Evolutionary conservation across 2,888 invertebrate genomes (phyloP).

Genomic region (Endotricha flammealis): DNA sequence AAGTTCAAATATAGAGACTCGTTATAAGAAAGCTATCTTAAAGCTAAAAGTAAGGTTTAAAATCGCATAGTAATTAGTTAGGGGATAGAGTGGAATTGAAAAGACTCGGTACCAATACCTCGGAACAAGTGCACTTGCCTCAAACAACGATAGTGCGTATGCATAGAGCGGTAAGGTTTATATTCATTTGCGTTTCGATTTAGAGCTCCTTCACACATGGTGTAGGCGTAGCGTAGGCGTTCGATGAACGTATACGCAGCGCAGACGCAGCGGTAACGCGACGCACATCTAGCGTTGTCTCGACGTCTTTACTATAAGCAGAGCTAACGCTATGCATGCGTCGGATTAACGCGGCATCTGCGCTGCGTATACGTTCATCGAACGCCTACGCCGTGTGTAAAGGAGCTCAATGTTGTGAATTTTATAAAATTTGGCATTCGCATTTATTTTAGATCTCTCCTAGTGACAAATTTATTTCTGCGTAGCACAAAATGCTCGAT

Average conservation of each 20-base stretch:
- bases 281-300: too few species aligned
- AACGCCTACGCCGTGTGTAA: too few species aligned
- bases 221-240: too few species aligned
- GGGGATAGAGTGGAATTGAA: slow-evolving; percentile 20
- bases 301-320: too few species aligned
- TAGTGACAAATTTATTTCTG: slow-evolving; percentile 4
- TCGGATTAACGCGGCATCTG: too few species aligned
- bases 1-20: too few species aligned
- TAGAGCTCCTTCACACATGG: too few species aligned
- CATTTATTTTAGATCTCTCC: slow-evolving; percentile 20
- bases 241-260: too few species aligned
- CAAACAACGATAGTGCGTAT: slow-evolving; percentile 39
- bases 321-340: too few species aligned
- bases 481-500: slow-evolving; percentile 8
- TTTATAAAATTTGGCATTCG: slow-evolving; percentile 15
- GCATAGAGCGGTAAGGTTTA: slow-evolving; percentile 21
- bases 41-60: slow-evolving; percentile 6
- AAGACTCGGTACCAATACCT: slow-evolving; percentile 23
- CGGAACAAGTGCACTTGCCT: slow-evolving; percentile 38
- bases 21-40: slow-evolving; percentile 5
- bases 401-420: too few species aligned
- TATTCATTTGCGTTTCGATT: slow-evolving; percentile 20
- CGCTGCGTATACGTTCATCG: too few species aligned
- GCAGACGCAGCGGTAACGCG: too few species aligned
- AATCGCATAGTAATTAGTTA: slow-evolving; percentile 12